Conservation (phyloP, 2,113 vertebrate genomes). For the Hyaena hyaena region DNA sequence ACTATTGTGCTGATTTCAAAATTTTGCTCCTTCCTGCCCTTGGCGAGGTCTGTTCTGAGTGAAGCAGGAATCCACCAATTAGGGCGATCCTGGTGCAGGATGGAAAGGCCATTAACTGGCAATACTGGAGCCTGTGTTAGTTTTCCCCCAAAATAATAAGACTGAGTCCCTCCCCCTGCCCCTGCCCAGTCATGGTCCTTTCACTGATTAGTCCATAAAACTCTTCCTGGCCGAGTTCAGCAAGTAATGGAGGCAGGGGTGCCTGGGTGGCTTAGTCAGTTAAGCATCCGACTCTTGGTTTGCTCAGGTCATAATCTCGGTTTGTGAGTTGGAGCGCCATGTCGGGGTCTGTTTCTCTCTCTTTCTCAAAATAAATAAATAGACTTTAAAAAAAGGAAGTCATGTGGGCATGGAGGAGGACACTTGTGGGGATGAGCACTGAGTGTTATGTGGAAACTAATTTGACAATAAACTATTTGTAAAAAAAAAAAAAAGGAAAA, state of each 20-base stretch:
- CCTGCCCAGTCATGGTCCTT: not conserved
- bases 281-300: too few relatives aligned
- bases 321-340: too few relatives aligned
- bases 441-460: too few relatives aligned
- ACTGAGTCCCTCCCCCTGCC: accelerated
- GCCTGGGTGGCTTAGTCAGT: too few relatives aligned
- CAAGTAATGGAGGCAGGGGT: not conserved
- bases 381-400: not conserved
- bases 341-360: too few relatives aligned
- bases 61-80: not conserved
- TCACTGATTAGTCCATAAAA: not conserved
- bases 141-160: not conserved
- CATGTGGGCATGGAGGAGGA: too few relatives aligned
- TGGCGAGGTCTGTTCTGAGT: not conserved
- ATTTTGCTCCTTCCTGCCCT: not conserved
- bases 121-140: not conserved
- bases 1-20: not conserved
- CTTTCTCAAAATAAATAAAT: too few relatives aligned
- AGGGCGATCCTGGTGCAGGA: not conserved
- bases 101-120: not conserved
- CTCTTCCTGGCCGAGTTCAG: not conserved
- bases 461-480: too few relatives aligned
- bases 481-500: too few relatives aligned
- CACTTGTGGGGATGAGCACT: too few relatives aligned
- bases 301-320: too few relatives aligned